Evolutionary conservation across 2,797 vertebrate genomes (phyloP).

Genomic region (Dryobates pubescens): DNA sequence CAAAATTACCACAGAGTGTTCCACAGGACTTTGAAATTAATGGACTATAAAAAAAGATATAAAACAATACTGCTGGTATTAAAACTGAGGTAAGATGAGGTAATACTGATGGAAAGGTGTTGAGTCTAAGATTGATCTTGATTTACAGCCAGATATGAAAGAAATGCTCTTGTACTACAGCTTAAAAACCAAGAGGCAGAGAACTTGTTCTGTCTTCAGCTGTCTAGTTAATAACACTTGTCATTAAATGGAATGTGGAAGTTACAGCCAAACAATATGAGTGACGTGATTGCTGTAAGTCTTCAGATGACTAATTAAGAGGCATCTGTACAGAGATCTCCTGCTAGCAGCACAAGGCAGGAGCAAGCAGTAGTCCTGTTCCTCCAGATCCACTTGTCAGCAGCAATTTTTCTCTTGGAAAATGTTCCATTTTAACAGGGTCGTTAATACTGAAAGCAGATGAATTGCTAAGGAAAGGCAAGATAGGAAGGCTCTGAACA

Average conservation of each 20-base stretch:
- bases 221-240: slow-evolving; percentile 72
- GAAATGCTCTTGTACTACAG: slow-evolving; percentile 37
- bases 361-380: slow-evolving; percentile 37
- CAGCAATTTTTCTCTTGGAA: slow-evolving; percentile 34
- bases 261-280: slow-evolving; percentile 68
- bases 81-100: slow-evolving; percentile 66
- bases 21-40: slow-evolving; percentile 71
- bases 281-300: slow-evolving; percentile 61
- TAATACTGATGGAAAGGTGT: slow-evolving; percentile 51
- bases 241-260: slow-evolving; percentile 68
- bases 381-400: slow-evolving; percentile 53
- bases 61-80: slow-evolving; percentile 68
- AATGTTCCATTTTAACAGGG: slow-evolving; percentile 11
- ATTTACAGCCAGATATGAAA: slow-evolving; percentile 59
- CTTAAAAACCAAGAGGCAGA: slow-evolving; percentile 51
- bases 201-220: slow-evolving; percentile 66
- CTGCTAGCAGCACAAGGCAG: slow-evolving; percentile 48
- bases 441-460: background rate
- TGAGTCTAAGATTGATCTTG: slow-evolving; percentile 63
- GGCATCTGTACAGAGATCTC: slow-evolving; percentile 61
- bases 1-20: slow-evolving; percentile 69
- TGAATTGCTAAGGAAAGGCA: slow-evolving; percentile 10
- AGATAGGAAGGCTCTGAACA: background rate
- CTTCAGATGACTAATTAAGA: slow-evolving; percentile 73
- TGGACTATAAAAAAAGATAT: slow-evolving; percentile 71